These are phyloP conservation scores for Octomys mimax DNA, from an alignment of 2,797 vertebrate genomes.

Conservation along the genomic window DNA sequence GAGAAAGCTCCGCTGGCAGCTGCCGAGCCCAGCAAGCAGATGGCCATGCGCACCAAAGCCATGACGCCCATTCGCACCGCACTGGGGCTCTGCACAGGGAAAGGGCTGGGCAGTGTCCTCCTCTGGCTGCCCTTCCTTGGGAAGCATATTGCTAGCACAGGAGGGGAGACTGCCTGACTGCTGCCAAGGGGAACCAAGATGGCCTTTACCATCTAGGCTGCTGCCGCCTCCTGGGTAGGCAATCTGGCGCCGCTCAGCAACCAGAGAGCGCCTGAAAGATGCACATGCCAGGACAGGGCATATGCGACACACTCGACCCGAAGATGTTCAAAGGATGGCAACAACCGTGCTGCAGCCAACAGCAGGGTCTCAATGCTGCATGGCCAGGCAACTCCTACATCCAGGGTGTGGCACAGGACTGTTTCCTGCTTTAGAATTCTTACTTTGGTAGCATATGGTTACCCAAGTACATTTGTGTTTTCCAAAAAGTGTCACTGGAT, in stretches of 20 bases:
- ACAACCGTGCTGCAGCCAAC: neutral
- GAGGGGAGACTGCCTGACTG: conserved; percentile 34
- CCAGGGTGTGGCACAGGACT: neutral
- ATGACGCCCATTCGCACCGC: conserved; percentile 41
- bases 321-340: neutral
- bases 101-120: conserved; percentile 56
- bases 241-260: conserved; percentile 74
- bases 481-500: neutral
- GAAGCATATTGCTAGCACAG: conserved; percentile 77
- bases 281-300: neutral
- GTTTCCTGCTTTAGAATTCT: conserved; percentile 3
- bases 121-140: conserved; percentile 72
- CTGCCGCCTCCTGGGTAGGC: conserved; percentile 61
- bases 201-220: conserved; percentile 81
- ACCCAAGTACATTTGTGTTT: neutral
- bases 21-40: conserved; percentile 72
- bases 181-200: conserved; percentile 70
- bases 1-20: conserved; percentile 47
- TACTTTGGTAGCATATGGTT: neutral
- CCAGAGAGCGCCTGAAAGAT: conserved; percentile 6
- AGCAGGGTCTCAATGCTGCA: neutral
- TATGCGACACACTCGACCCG: neutral
- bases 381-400: neutral
- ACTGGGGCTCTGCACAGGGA: neutral
- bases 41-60: conserved; percentile 68